These are phyloP conservation scores for Brachionus plicatilis DNA, from an alignment of 1,140 invertebrate species.

Conservation along the genomic window DNA sequence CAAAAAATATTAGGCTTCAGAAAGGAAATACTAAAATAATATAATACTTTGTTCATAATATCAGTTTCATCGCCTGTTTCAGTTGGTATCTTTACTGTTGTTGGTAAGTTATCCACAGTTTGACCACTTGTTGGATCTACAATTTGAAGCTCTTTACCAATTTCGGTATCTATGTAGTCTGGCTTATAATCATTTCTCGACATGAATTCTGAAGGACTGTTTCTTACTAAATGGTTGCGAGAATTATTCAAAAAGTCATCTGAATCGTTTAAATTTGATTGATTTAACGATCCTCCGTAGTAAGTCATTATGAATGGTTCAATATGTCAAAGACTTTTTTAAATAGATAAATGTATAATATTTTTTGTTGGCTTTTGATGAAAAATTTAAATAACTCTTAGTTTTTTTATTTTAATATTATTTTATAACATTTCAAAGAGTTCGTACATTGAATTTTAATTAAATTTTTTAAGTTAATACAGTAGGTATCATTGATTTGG, in stretches of 20 bases:
- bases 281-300: neutral
- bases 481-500: neutral
- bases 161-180: neutral
- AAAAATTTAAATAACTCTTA: neutral
- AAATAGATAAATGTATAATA: neutral
- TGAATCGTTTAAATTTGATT: neutral
- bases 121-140: neutral
- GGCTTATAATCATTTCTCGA: neutral
- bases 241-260: neutral
- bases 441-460: neutral
- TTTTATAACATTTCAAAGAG: neutral
- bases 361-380: neutral
- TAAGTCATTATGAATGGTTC: neutral
- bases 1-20: neutral
- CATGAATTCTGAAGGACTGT: neutral
- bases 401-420: no score
- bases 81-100: neutral
- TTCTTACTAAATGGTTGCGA: neutral
- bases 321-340: neutral
- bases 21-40: neutral
- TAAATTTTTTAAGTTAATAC: neutral
- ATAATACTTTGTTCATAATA: neutral
- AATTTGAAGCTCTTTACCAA: neutral
- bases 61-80: constrained; percentile 9
- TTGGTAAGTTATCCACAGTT: neutral